These are phyloP conservation scores for Sebastes wilsoni DNA, from an alignment of 2,797 vertebrate species.

Conservation along the genomic window DNA sequence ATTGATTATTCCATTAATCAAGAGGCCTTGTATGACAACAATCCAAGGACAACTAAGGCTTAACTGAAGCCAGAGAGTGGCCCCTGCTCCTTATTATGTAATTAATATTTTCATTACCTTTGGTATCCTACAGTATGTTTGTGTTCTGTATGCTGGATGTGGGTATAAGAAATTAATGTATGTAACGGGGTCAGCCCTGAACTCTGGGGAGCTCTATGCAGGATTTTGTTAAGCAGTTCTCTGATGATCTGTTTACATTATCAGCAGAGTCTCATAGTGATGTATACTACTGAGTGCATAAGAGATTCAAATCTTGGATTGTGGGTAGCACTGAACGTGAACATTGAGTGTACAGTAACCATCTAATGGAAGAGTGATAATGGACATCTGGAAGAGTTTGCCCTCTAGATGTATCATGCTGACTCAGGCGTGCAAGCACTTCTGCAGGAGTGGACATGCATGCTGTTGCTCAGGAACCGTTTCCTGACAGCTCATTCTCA, in stretches of 20 bases:
- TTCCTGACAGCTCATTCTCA: conserved; percentile 27
- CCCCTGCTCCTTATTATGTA: conserved; percentile 9
- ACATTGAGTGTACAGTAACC: neutral
- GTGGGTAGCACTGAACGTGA: neutral
- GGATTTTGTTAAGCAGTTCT: conserved; percentile 16
- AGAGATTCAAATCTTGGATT: neutral
- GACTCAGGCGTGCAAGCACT: conserved; percentile 25
- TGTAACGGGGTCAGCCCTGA: conserved; percentile 11
- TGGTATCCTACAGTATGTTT: neutral
- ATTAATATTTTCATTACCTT: conserved; percentile 30
- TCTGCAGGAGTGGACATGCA: conserved; percentile 12
- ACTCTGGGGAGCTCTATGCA: neutral
- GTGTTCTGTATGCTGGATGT: neutral
- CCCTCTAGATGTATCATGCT: conserved; percentile 26
- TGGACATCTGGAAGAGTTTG: conserved; percentile 20
- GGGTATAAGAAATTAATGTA: conserved; percentile 2
- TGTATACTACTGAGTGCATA: neutral
- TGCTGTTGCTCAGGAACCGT: conserved; percentile 7
- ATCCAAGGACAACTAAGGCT: conserved; percentile 21
- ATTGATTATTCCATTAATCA: conserved; percentile 39
- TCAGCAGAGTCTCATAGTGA: neutral
- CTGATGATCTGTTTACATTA: conserved; percentile 18
- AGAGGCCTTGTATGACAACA: conserved; percentile 44
- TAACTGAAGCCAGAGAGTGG: conserved; percentile 1
- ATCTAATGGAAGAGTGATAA: conserved; percentile 6